Conservation (phyloP, 2,113 vertebrate species). For the Cettia cetti region DNA sequence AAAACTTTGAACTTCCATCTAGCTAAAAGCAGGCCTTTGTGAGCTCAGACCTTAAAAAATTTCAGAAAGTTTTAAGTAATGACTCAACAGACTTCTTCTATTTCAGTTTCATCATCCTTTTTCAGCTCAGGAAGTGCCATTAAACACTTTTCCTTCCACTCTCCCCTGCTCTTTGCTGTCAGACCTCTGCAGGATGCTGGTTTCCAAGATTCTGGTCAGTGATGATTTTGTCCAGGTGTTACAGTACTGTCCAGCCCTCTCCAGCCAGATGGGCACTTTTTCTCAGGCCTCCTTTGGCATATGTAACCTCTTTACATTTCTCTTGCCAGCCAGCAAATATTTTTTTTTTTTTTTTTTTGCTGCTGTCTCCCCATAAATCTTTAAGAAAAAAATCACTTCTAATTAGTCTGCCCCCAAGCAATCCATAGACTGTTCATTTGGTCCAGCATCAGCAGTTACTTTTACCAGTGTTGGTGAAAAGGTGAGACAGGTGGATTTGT, state of each 20-base stretch:
- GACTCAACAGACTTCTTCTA: not conserved
- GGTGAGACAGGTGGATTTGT: not conserved
- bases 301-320: not conserved
- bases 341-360: not conserved
- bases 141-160: not conserved
- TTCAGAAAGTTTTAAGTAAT: not conserved
- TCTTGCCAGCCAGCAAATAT: not conserved
- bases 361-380: not conserved
- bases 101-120: not conserved
- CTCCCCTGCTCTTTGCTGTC: not conserved
- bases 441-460: not conserved
- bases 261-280: not conserved
- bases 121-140: not conserved
- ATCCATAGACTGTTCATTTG: not conserved
- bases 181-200: not conserved
- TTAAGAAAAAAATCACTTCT: not conserved
- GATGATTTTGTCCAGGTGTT: not conserved
- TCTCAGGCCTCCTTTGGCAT: not conserved
- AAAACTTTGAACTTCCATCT: not conserved
- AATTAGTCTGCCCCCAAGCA: not conserved
- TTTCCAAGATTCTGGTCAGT: not conserved
- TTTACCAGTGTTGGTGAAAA: not conserved
- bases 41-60: not conserved
- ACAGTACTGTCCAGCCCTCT: fast-evolving
- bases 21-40: not conserved